These are phyloP conservation scores for Flexamia atlantica DNA, from an alignment of 2,888 invertebrate genomes.

Conservation along the genomic window DNA sequence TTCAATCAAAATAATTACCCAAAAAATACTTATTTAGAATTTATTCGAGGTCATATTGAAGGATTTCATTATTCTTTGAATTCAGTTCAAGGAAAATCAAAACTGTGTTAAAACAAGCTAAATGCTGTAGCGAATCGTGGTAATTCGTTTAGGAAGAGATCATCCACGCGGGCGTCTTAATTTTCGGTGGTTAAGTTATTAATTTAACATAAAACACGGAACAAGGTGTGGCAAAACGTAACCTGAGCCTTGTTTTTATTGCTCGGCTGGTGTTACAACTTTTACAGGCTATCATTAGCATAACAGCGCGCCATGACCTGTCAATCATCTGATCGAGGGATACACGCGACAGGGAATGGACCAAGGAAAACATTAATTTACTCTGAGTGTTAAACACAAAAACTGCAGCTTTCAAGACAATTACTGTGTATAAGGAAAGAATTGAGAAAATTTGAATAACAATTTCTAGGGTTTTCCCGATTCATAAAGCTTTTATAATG, in stretches of 20 bases:
- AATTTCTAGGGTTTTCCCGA: no score
- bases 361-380: constrained; percentile 2
- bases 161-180: background rate
- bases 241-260: background rate
- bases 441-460: no score
- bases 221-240: background rate
- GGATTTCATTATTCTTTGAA: background rate
- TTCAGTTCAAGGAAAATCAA: constrained; percentile 14
- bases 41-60: background rate
- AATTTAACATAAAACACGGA: constrained; percentile 34
- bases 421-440: no score
- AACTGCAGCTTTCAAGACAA: no score
- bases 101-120: background rate
- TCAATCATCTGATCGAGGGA: constrained; percentile 1
- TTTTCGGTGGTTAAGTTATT: constrained; percentile 21
- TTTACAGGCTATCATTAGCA: background rate
- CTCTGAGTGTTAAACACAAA: no score
- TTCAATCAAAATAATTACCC: no score
- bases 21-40: no score
- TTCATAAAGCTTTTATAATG: no score
- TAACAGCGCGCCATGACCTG: constrained; percentile 5
- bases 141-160: background rate
- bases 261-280: background rate
- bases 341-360: background rate
- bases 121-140: background rate